phyloP scores from a whole-genome alignment of 2,888 invertebrate genomes.

The Xiphydria camelus region DNA sequence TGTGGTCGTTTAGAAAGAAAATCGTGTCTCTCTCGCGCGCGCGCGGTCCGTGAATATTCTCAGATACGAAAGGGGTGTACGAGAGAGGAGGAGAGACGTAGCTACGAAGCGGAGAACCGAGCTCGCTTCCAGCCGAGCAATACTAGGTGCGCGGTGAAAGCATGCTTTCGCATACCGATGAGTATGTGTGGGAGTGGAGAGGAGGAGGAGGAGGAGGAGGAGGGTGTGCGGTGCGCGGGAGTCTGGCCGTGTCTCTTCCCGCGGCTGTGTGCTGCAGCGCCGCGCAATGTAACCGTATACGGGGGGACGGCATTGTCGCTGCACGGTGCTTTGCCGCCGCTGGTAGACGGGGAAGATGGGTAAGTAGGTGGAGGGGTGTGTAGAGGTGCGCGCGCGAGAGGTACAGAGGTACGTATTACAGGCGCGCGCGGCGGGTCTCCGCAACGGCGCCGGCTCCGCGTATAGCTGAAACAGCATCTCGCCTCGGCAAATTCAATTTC shows the following conservation, averaged over 20 bases:
- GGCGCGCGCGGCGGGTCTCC: neutral
- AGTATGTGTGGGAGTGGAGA: conserved; percentile 10
- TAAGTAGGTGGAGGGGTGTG: neutral
- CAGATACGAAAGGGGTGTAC: too few relatives aligned
- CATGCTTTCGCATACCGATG: conserved; percentile 42
- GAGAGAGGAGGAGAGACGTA: too few relatives aligned
- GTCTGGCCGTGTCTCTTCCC: neutral
- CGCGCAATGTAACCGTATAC: neutral
- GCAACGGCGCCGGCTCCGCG: neutral
- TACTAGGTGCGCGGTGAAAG: conserved; percentile 25
- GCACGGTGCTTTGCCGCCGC: too few relatives aligned
- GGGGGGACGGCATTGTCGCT: neutral
- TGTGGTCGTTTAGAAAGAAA: too few relatives aligned
- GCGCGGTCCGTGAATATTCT: too few relatives aligned
- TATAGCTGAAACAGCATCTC: conserved; percentile 20
- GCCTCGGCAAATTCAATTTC: conserved; percentile 36
- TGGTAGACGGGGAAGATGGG: neutral
- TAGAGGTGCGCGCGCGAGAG: neutral
- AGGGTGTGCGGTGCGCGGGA: too few relatives aligned
- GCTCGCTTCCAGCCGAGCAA: too few relatives aligned
- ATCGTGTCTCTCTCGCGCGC: too few relatives aligned
- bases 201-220: neutral
- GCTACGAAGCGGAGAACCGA: too few relatives aligned
- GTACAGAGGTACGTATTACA: neutral
- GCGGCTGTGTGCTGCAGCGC: too few relatives aligned